Percentiles rank a stretch among this genome's conserved stretches.
Conservation (phyloP, 2,797 vertebrate genomes). For the Harpagifer antarcticus region DNA sequence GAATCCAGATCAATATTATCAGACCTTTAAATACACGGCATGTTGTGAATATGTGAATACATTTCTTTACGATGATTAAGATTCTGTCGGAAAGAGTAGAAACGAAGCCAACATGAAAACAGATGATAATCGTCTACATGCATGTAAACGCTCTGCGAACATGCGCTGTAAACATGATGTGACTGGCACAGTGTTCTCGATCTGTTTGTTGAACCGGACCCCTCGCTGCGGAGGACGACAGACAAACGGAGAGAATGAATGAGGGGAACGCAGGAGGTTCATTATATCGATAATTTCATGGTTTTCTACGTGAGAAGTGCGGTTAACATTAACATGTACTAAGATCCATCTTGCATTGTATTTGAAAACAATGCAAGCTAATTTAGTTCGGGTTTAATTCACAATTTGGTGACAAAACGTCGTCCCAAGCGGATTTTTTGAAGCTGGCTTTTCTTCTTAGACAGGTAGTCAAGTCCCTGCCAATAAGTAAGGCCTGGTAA, state of each 20-base stretch:
- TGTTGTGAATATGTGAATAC: neutral
- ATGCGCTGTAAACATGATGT: constrained; percentile 21
- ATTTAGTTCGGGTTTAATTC: neutral
- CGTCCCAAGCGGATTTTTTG: too few relatives aligned
- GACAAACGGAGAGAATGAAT: neutral
- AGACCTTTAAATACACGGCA: neutral
- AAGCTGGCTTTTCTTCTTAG: too few relatives aligned
- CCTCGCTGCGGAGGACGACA: neutral
- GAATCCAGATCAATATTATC: constrained; percentile 19
- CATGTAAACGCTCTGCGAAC: neutral
- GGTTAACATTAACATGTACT: neutral
- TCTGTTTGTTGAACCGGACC: neutral
- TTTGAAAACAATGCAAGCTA: neutral
- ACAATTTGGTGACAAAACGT: too few relatives aligned
- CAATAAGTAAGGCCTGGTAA: neutral
- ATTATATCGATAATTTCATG: neutral
- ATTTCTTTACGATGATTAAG: neutral
- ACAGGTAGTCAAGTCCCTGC: neutral
- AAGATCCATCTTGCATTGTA: too few relatives aligned
- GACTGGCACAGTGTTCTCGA: neutral
- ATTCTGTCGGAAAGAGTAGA: neutral
- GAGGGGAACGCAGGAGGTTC: neutral
- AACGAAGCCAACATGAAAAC: neutral
- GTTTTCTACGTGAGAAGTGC: neutral
- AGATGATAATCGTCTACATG: neutral